Evolutionary conservation across 2,113 vertebrate genomes (phyloP).

Genomic region (Cephalopholis sonnerati): DNA sequence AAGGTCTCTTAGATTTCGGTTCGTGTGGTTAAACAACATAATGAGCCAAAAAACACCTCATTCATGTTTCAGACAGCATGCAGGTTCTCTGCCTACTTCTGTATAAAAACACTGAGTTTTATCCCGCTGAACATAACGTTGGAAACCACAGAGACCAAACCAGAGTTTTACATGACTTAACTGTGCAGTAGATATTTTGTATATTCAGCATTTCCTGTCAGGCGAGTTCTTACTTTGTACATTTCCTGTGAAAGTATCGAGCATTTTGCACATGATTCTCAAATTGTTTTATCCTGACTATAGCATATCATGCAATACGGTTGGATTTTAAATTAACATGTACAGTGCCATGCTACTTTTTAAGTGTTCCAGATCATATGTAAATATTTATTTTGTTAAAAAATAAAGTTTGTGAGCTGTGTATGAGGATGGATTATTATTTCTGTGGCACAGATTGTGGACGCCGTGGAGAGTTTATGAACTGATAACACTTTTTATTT

Average conservation of each 20-base stretch:
- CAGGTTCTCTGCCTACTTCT: conserved; percentile 24
- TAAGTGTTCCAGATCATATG: conserved; percentile 73
- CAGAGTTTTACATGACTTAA: conserved; percentile 18
- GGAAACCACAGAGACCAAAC: neutral
- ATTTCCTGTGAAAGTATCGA: conserved; percentile 36
- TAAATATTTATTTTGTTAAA: conserved; percentile 85
- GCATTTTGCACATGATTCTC: conserved; percentile 60
- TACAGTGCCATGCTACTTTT: conserved; percentile 68
- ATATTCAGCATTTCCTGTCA: conserved; percentile 39
- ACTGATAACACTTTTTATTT: conserved; percentile 61
- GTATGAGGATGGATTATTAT: neutral
- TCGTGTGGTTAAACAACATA: neutral
- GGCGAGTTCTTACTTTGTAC: conserved; percentile 32
- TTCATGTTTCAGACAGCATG: conserved; percentile 28
- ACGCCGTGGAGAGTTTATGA: conserved; percentile 1
- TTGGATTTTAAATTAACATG: conserved; percentile 33
- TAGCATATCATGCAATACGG: conserved; percentile 4
- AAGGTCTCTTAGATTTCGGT: neutral
- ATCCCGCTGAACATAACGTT: neutral
- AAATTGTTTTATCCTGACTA: conserved; percentile 29
- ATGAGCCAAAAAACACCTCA: neutral
- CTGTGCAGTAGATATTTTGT: conserved; percentile 47
- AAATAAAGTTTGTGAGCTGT: conserved; percentile 76
- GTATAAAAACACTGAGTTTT: neutral
- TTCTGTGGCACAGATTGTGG: neutral